phyloP scores from a whole-genome alignment of 64 coral and sea anemone species.

The Trachythela sp. region DNA sequence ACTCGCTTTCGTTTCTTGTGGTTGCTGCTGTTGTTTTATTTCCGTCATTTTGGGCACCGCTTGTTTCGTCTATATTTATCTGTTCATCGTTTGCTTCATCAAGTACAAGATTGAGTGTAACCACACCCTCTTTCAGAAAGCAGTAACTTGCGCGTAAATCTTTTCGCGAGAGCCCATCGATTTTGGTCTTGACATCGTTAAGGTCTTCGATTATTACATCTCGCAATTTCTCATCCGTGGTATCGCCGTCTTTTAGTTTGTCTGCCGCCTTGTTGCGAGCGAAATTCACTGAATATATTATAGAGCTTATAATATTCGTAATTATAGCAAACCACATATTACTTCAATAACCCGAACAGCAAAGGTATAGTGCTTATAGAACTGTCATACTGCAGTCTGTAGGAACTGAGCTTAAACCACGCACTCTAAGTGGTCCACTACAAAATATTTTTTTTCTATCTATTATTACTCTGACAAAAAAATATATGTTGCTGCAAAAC shows the following conservation, averaged over 20 bases:
- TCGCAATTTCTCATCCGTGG: neutral
- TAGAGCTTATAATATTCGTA: too few relatives aligned
- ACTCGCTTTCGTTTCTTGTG: too few relatives aligned
- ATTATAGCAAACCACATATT: too few relatives aligned
- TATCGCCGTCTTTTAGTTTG: neutral
- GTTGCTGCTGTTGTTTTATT: neutral
- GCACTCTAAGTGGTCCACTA: too few relatives aligned
- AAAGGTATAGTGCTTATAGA: too few relatives aligned
- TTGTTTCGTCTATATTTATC: neutral
- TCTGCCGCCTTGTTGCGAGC: constrained; percentile 1
- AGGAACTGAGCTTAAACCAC: too few relatives aligned
- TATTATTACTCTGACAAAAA: too few relatives aligned
- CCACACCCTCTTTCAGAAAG: neutral
- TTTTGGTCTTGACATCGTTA: constrained; percentile 15
- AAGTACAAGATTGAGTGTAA: neutral
- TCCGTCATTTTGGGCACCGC: too few relatives aligned
- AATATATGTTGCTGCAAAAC: too few relatives aligned
- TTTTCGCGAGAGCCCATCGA: constrained; percentile 21
- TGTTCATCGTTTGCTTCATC: neutral
- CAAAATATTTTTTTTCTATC: too few relatives aligned
- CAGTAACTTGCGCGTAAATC: constrained; percentile 27
- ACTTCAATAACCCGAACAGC: too few relatives aligned
- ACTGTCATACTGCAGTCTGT: too few relatives aligned
- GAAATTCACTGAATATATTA: neutral
- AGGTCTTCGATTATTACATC: constrained; percentile 30